Percentiles rank a stretch among this genome's conserved stretches.
Evolutionary conservation across 2,888 invertebrate species (phyloP).

Genomic region (Amphipoea oculea): DNA sequence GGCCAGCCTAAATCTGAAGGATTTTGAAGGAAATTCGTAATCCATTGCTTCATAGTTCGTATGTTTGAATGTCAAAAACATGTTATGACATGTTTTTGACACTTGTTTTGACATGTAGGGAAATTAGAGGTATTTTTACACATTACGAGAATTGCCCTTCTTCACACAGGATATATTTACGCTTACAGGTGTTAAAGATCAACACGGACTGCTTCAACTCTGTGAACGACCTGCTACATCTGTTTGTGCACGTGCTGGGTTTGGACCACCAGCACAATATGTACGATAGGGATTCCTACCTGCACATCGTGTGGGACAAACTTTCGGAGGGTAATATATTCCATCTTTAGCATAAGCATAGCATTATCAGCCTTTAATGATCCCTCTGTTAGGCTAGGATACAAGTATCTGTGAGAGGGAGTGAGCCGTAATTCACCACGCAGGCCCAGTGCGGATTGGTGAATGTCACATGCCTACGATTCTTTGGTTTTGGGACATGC

Average conservation of each 20-base stretch:
- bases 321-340: constrained; percentile 76
- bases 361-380: too few species aligned
- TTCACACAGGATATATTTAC: neutral
- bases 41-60: neutral
- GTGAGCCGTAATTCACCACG: neutral
- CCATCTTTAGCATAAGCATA: neutral
- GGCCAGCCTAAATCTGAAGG: neutral
- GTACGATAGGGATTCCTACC: constrained; percentile 83
- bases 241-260: constrained; percentile 84
- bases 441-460: neutral
- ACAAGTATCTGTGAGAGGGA: neutral
- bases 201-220: constrained; percentile 85
- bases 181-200: constrained; percentile 76
- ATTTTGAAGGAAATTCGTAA: neutral
- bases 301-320: constrained; percentile 82
- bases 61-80: neutral
- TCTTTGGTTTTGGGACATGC: neutral
- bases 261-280: constrained; percentile 88
- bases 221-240: constrained; percentile 83
- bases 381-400: neutral
- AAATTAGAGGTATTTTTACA: too few species aligned
- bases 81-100: too few species aligned
- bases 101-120: too few species aligned
- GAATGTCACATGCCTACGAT: neutral
- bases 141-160: neutral